Percentiles rank a stretch among this genome's conserved stretches.
These are phyloP conservation scores for Eulimnadia texana DNA, from an alignment of 1,140 invertebrate species.

Conservation along the genomic window DNA sequence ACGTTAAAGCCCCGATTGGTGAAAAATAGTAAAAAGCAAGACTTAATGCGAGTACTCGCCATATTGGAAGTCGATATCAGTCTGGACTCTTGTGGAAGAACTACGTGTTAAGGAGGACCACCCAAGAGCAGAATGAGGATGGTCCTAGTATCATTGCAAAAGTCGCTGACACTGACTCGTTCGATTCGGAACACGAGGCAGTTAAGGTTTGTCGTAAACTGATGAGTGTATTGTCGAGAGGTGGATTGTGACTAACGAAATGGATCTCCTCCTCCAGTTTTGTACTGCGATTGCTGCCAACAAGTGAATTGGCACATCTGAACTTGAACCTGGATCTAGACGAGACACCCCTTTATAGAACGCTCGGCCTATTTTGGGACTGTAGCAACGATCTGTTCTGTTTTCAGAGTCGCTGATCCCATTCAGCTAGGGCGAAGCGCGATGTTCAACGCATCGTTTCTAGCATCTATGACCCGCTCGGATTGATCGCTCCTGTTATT, in stretches of 20 bases:
- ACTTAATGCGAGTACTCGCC: conserved; percentile 1
- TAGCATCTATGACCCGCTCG: too few relatives aligned
- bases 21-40: conserved; percentile 4
- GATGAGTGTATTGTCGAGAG: background rate
- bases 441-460: conserved; percentile 12
- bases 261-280: background rate
- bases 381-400: background rate
- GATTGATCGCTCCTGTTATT: too few relatives aligned
- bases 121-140: background rate
- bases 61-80: conserved; percentile 13
- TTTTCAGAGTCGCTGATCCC: background rate
- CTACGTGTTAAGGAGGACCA: background rate
- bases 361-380: background rate
- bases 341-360: background rate
- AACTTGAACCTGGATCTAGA: background rate
- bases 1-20: background rate
- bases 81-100: conserved; percentile 15
- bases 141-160: background rate
- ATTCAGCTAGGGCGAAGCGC: background rate
- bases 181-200: conserved; percentile 11
- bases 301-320: background rate
- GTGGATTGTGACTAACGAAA: background rate
- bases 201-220: background rate
- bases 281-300: background rate
- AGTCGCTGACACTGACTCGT: background rate